Percentiles rank a stretch among this genome's conserved stretches.
These are phyloP conservation scores for Cataglyphis altisquamis DNA, from an alignment of 2,888 invertebrate genomes.

Conservation along the genomic window DNA sequence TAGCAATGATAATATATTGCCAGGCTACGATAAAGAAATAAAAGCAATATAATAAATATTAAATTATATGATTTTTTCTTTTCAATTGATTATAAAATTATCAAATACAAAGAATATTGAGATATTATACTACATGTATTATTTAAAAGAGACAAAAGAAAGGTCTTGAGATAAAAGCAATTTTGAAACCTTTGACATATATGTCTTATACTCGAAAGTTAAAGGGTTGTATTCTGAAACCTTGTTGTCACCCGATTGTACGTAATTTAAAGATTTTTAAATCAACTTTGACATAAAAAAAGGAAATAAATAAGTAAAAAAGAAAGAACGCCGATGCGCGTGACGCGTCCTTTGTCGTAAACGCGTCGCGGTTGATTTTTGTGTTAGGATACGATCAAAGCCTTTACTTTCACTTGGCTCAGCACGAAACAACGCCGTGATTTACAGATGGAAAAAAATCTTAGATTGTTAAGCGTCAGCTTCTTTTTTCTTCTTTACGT, in stretches of 20 bases:
- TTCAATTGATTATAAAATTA: too few species aligned
- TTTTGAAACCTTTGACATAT: not conserved
- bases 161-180: not conserved
- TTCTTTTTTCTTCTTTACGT: slow-evolving; percentile 38
- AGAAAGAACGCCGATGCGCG: not conserved
- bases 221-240: not conserved
- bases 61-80: too few species aligned
- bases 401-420: slow-evolving; percentile 81
- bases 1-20: not conserved
- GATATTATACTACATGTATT: not conserved
- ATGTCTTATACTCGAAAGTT: not conserved
- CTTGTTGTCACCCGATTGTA: not conserved
- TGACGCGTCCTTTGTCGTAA: slow-evolving; percentile 8
- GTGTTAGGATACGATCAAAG: slow-evolving; percentile 74
- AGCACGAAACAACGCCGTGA: slow-evolving; percentile 69
- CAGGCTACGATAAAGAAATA: not conserved
- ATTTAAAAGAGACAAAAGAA: not conserved
- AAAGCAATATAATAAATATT: not conserved
- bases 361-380: slow-evolving; percentile 63
- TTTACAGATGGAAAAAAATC: slow-evolving; percentile 74
- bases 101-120: too few species aligned
- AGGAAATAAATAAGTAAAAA: not conserved
- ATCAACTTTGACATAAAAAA: not conserved
- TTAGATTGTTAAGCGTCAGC: slow-evolving; percentile 65
- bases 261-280: not conserved